Percentiles rank a stretch among this genome's conserved stretches.
Evolutionary conservation across 2,888 invertebrate genomes (phyloP).

Genomic region (Pseudococcus longispinus): DNA sequence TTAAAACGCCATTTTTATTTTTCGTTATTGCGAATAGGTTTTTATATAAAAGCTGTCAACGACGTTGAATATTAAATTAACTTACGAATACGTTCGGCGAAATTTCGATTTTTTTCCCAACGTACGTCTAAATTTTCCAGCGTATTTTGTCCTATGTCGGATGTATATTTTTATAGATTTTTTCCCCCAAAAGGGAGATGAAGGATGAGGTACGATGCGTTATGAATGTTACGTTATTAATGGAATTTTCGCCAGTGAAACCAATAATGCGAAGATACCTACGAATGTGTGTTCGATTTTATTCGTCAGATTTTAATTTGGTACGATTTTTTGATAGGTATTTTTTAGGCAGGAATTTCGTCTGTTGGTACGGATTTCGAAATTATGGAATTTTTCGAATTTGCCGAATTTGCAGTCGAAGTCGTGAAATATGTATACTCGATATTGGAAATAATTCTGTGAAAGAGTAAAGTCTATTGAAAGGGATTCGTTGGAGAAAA

Average conservation of each 20-base stretch:
- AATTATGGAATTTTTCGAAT: too few relatives aligned
- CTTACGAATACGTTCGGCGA: constrained; percentile 22
- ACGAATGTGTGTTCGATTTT: too few relatives aligned
- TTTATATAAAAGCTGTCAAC: constrained; percentile 38
- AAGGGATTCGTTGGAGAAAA: too few relatives aligned
- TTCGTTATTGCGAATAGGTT: constrained; percentile 42
- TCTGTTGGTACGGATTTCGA: too few relatives aligned
- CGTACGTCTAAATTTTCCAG: background rate
- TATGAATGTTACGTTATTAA: background rate
- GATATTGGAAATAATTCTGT: too few relatives aligned
- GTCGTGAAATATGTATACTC: too few relatives aligned
- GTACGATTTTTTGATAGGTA: too few relatives aligned
- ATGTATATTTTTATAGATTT: constrained; percentile 19
- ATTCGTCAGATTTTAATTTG: too few relatives aligned
- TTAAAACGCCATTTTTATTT: constrained; percentile 43
- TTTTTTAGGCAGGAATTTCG: too few relatives aligned
- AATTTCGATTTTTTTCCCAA: constrained; percentile 19
- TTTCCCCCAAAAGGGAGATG: background rate
- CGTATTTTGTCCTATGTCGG: background rate
- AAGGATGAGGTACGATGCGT: background rate
- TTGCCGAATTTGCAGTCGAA: too few relatives aligned
- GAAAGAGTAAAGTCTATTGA: too few relatives aligned
- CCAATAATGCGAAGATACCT: too few relatives aligned
- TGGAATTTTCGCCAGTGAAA: background rate
- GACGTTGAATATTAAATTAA: constrained; percentile 44